Conservation (phyloP, 2,888 invertebrate genomes). For the Cantharis flavilabris region DNA sequence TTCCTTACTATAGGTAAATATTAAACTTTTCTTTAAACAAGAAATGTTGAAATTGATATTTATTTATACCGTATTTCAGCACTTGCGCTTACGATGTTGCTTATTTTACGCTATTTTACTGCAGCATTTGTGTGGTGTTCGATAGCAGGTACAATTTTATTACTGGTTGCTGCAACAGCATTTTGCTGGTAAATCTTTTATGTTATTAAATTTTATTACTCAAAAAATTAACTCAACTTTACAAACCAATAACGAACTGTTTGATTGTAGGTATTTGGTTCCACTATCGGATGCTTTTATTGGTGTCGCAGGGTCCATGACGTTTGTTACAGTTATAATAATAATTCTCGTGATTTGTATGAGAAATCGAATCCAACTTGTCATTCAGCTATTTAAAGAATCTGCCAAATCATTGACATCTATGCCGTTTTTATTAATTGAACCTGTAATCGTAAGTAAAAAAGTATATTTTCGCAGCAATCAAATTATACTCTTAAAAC, state of each 20-base stretch:
- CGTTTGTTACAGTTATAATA: background rate
- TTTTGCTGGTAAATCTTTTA: background rate
- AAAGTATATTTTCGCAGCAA: background rate
- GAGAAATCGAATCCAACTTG: conserved; percentile 65
- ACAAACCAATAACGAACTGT: background rate
- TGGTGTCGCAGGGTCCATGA: background rate
- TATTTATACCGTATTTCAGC: background rate
- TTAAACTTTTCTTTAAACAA: background rate
- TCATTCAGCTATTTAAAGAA: conserved; percentile 67
- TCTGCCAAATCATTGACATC: conserved; percentile 66
- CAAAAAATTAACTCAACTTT: too few relatives aligned
- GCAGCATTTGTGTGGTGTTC: background rate
- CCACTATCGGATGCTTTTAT: background rate
- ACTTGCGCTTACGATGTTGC: background rate
- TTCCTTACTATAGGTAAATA: background rate
- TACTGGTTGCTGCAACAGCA: background rate
- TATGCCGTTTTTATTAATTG: conserved; percentile 66
- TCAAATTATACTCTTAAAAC: too few relatives aligned
- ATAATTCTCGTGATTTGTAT: conserved; percentile 58
- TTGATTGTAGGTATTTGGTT: background rate
- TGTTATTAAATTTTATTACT: background rate
- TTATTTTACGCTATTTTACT: background rate
- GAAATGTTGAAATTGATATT: background rate
- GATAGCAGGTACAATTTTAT: background rate
- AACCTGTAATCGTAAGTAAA: conserved; percentile 63